Evolutionary conservation across 2,888 invertebrate genomes (phyloP).

Genomic region (Sarcophaga rosellei): DNA sequence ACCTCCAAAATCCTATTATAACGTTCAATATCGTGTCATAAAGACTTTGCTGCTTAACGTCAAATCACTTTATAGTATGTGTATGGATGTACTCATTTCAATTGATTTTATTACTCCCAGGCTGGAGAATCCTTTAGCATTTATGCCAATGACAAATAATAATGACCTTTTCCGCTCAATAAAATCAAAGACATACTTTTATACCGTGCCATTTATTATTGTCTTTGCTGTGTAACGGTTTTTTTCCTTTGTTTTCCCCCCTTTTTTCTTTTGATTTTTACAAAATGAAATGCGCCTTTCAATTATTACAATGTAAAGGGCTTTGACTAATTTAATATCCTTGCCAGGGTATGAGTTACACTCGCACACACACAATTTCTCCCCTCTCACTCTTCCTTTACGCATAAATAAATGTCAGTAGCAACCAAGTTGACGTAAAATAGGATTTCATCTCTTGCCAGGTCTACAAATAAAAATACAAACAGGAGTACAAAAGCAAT

Average conservation of each 20-base stretch:
- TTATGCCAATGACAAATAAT: slow-evolving; percentile 28
- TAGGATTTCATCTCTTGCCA: not conserved
- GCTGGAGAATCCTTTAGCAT: not conserved
- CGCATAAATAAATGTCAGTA: not conserved
- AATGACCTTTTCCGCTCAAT: slow-evolving; percentile 28
- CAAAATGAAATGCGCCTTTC: slow-evolving; percentile 38
- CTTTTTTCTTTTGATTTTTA: not conserved
- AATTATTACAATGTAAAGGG: slow-evolving; percentile 39
- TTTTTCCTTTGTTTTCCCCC: not conserved
- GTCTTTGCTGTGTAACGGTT: not conserved
- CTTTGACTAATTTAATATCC: slow-evolving; percentile 62
- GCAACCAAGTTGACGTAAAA: not conserved
- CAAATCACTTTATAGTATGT: not conserved
- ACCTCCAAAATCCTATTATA: not conserved
- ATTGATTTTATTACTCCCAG: not conserved
- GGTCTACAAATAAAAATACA: not conserved
- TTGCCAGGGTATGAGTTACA: not conserved
- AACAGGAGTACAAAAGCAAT: slow-evolving; percentile 11
- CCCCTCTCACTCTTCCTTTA: not conserved
- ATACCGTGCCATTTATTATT: slow-evolving; percentile 8
- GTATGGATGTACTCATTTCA: not conserved
- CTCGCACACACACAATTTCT: not conserved
- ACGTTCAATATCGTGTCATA: not conserved
- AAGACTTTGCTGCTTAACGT: not conserved
- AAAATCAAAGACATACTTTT: slow-evolving; percentile 11